These are phyloP conservation scores for Hydrozoanthus gracilis DNA, from an alignment of 92 coral and sea anemone species.

Conservation along the genomic window DNA sequence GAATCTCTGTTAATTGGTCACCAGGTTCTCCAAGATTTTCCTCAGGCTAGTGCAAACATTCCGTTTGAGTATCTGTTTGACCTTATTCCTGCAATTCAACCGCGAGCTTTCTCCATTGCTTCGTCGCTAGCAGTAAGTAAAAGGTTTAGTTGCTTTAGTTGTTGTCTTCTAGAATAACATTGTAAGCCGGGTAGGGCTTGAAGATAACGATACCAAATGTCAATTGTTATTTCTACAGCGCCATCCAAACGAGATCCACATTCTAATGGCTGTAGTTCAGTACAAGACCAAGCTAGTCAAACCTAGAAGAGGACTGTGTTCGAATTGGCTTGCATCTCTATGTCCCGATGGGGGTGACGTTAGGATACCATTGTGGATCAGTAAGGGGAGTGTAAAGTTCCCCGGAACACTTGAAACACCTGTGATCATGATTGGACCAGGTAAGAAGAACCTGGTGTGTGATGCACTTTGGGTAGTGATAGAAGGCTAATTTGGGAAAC, in stretches of 20 bases:
- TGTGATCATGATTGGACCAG: constrained; percentile 95
- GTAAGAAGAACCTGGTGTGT: no score
- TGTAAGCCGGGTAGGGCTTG: no score
- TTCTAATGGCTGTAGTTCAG: constrained; percentile 93
- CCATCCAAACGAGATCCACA: constrained; percentile 84
- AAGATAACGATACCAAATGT: no score
- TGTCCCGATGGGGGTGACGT: constrained; percentile 46
- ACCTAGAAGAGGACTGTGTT: constrained; percentile 92
- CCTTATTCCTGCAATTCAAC: constrained; percentile 89
- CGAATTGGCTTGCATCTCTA: constrained; percentile 96
- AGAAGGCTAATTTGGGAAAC: no score
- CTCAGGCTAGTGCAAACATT: constrained; percentile 82
- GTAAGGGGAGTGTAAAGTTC: constrained; percentile 81
- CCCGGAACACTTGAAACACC: constrained; percentile 80
- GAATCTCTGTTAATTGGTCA: constrained; percentile 17
- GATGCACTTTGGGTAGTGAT: no score
- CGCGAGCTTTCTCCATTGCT: constrained; percentile 97
- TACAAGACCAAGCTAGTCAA: constrained; percentile 87
- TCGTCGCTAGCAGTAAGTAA: constrained; percentile 81
- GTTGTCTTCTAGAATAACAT: no score
- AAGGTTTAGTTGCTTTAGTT: no score
- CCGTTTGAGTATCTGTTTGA: constrained; percentile 91
- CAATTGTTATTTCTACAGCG: constrained; percentile 70
- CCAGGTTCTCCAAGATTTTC: constrained; percentile 94
- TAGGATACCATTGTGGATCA: constrained; percentile 85